Base-by-base conservation (phyloP, 2,888 invertebrate genomes). In the Gibbula magus region DNA sequence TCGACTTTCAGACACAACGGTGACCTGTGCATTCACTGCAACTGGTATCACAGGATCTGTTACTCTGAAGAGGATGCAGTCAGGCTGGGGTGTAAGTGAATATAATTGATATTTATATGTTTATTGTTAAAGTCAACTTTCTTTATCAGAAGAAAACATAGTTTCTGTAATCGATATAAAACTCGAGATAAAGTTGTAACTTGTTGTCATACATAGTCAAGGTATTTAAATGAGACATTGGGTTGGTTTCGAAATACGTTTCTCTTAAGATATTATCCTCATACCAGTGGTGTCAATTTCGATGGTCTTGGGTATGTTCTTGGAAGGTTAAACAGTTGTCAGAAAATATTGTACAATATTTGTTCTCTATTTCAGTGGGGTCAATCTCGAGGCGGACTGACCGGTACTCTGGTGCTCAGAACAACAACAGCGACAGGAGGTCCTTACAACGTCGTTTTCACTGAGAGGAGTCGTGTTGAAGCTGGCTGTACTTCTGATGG, bases 401-500 rank as follows among this genome's bases (percentile, higher is more conserved):
- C 61, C 16, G 61, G 61, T 25, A 18, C 61, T 61, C 29, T 29
- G 10, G 61, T 61, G 16, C 61, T 61, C 3, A 61, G 61, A 29
- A 61, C 61, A 29, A 61, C 61, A 61, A 61, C 61, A 16, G 61
- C 25, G 2, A 29, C 61, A 61, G 61, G 61, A 61, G 29, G 45
- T 45, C 45, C 61, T 22, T 61, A 61, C 61, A 61, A 61, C 61
- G 29, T 61, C 61, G 61, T 61, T 0, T 29, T 61, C 61, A 61
- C 29, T 61, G 61, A 61, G 25, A 61, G 61, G 18, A 29, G 29
- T 29, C 61, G 61, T 61, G 61, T 61, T 25, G 61, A 61, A 29
- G 61, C 61, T 61, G 61, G 61, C 10, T 61, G 61, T 61, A 61
- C 61, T 18, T 3, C 61, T 61, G 61, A 61, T 61, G 61, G 61